Conservation (phyloP, 2,797 vertebrate species). For the Phalloptychus januarius region DNA sequence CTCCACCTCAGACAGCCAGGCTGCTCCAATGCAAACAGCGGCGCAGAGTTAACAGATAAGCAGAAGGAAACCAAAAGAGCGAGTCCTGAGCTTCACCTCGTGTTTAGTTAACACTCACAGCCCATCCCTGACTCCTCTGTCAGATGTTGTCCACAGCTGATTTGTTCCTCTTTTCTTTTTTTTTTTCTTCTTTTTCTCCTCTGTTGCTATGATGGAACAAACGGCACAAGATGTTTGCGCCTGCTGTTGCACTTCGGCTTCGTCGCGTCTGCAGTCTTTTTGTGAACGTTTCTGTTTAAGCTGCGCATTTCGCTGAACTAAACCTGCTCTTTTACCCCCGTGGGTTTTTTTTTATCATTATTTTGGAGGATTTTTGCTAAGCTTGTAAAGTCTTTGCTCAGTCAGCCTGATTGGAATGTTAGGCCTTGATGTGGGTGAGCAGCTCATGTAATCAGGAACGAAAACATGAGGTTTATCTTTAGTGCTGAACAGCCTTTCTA, state of each 20-base stretch:
- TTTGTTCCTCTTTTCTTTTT: neutral
- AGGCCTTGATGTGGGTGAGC: constrained; percentile 44
- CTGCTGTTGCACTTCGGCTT: constrained; percentile 12
- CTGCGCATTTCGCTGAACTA: constrained; percentile 59
- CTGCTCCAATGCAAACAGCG: constrained; percentile 78
- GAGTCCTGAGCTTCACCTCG: constrained; percentile 67
- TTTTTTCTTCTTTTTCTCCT: constrained; percentile 1
- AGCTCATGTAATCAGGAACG: constrained; percentile 34
- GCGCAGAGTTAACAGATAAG: constrained; percentile 60
- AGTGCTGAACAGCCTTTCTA: constrained; percentile 6
- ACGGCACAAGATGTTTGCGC: constrained; percentile 39
- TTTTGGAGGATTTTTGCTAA: constrained; percentile 44
- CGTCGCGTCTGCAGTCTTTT: constrained; percentile 11
- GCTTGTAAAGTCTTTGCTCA: constrained; percentile 61
- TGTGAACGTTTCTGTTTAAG: constrained; percentile 51
- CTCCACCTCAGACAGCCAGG: constrained; percentile 67
- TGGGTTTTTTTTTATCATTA: neutral
- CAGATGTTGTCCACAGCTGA: constrained; percentile 22
- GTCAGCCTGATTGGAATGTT: constrained; percentile 51
- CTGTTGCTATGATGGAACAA: constrained; percentile 65
- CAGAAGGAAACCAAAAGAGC: constrained; percentile 56
- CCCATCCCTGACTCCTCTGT: constrained; percentile 28
- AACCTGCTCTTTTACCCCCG: constrained; percentile 37
- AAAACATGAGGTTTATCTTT: constrained; percentile 19
- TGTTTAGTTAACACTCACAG: constrained; percentile 64